Evolutionary conservation across 2,113 vertebrate species (phyloP).

Genomic region (Tragelaphus scriptus): DNA sequence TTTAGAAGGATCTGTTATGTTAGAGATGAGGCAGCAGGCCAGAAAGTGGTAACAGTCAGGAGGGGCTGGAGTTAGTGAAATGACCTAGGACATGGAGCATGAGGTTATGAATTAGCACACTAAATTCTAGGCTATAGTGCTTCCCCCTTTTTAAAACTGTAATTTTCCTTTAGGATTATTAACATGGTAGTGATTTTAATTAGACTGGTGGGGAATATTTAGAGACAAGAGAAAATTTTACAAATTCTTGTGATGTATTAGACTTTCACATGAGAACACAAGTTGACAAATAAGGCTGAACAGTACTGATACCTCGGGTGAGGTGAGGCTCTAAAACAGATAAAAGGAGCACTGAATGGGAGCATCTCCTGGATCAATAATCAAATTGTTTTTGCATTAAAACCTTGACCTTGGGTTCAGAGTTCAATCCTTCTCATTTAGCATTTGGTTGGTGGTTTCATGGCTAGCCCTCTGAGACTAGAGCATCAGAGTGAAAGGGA

Average conservation of each 20-base stretch:
- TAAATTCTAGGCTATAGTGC: not conserved
- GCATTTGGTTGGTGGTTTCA: not conserved
- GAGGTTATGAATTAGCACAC: not conserved
- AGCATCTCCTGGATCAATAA: not conserved
- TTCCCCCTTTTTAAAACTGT: not conserved
- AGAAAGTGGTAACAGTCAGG: not conserved
- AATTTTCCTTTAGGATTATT: not conserved
- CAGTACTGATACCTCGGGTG: not conserved
- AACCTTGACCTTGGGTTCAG: not conserved
- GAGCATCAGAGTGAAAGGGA: not conserved
- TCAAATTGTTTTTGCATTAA: not conserved
- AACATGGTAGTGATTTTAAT: not conserved
- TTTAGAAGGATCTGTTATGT: not conserved
- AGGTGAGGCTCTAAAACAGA: not conserved
- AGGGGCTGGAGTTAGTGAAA: not conserved
- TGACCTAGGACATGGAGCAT: not conserved
- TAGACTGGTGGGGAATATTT: not conserved
- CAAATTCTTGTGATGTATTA: not conserved
- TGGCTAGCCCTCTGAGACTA: not conserved
- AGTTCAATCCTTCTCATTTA: not conserved
- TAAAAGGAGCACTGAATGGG: not conserved
- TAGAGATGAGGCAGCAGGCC: not conserved
- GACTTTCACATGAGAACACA: not conserved
- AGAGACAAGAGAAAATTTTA: not conserved
- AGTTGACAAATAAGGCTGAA: not conserved